Percentiles rank a stretch among this genome's conserved stretches.
phyloP scores from a whole-genome alignment of 2,888 invertebrate species.

The Leptura quadrifasciata region DNA sequence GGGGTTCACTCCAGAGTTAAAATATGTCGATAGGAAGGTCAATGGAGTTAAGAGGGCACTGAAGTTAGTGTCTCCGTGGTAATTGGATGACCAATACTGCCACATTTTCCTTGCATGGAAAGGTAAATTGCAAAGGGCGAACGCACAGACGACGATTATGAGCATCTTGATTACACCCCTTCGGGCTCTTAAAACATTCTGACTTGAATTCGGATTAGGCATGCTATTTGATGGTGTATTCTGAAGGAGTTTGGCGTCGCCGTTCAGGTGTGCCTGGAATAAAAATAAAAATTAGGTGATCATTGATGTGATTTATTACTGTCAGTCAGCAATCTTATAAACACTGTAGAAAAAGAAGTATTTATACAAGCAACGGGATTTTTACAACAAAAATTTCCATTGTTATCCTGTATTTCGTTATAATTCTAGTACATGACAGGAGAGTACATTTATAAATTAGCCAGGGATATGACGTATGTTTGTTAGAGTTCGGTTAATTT shows the following conservation, averaged over 20 bases:
- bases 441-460: no score
- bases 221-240: conserved; percentile 65
- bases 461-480: no score
- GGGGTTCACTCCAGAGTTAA: conserved; percentile 94
- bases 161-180: conserved; percentile 92
- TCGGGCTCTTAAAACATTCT: conserved; percentile 86
- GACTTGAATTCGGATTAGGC: conserved; percentile 81
- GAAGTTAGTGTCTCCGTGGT: conserved; percentile 82
- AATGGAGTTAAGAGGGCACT: conserved; percentile 88
- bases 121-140: conserved; percentile 92
- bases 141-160: conserved; percentile 90
- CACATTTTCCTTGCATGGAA: conserved; percentile 92
- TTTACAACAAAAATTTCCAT: no score
- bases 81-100: conserved; percentile 82
- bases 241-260: conserved; percentile 59
- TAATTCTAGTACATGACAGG: no score
- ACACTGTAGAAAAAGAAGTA: no score
- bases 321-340: no score
- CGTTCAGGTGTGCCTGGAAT: conserved; percentile 51
- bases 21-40: conserved; percentile 90
- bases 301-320: background rate
- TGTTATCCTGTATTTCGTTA: no score
- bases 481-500: no score
- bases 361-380: no score
- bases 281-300: conserved; percentile 12